Base-by-base conservation (phyloP, 2,888 invertebrate genomes). In the Ganaspis brasiliensis region DNA sequence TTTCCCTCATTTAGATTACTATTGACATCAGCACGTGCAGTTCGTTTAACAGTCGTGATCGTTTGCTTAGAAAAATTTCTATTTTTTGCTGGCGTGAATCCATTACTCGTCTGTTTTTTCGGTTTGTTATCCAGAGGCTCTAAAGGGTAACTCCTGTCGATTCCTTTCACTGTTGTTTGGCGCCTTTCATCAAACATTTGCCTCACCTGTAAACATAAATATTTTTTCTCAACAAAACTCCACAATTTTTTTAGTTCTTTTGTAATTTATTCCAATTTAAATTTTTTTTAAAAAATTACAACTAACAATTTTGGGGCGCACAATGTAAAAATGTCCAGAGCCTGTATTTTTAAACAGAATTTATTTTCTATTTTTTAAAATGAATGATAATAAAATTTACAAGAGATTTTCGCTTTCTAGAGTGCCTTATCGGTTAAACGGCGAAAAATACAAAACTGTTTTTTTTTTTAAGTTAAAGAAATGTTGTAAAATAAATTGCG, bases 161-260 rank as follows among this genome's bases (percentile, higher is more conserved):
- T 95, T 45, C 96, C 96, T 74, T 90, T 91, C 57, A 87, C 89
- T 2, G 94, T 95, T 76, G 93, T 93, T 83, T 95, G 95, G 52
- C 96, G 94, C 31, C 96, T 94, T 89, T 97, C 97, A 87, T 97
- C 96, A 87, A 97, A 97, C 95, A 97, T 95, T 92, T 97, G 97
- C 14, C 97, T 94, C 35, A 97, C 96, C 95, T 95, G 88, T 4
- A 78, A 75, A 77, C 12, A n/a, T 1, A 59, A 31, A 31, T n/a
- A 12, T 1, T 2, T 31, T 59, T 31, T 16, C n/a, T 16, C 5
- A 14, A 6, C 24, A 21, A 9, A 0, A 10, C 24, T 56, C 45
- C 8, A 6, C 45, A 45, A 6, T 14, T 14, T 9, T 10, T 14
- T 9, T 45, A 6, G n/a, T n/a, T n/a, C n/a, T n/a, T n/a, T n/a